Evolutionary conservation across 2,113 vertebrate species (phyloP), one percentile per base, ranked within the genome.

Genomic region (Syrrhaptes paradoxus): DNA sequence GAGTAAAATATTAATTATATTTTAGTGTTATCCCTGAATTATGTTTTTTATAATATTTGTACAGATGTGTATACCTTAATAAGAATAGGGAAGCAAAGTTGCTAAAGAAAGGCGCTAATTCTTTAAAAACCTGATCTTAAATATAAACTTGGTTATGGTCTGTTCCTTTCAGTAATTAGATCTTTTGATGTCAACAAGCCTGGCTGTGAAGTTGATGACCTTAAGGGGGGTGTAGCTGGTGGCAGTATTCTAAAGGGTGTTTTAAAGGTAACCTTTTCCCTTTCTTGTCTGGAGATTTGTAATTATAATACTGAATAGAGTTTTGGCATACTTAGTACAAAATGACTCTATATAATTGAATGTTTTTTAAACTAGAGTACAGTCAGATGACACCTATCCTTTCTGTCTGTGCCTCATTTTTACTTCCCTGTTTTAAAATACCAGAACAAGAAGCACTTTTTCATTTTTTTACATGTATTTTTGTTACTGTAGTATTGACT

Each of bases 101-200:
- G 12, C 34, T 90, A 19, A 88, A 89, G 24, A 65, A 29, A 70
- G 52, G 22, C 25, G 38, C 12, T n/a, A 29, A 26, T 74, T 58
- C 11, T 87, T 86, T 74, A 26, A 71, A 76, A 95, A 32, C 7
- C 3, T 58, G 17, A 29, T 71, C 13, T 32, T 88, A 59, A 92
- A 51, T 84, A 43, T 48, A 83, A 81, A 71, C 29, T 20, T 89
- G 34, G 6, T 79, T 72, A n/a, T 41, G 55, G 16, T 96, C 9
- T 96, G 11, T 94, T 59, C 43, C 93, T 89, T 94, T 93, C 96
- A 99, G 99, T 99, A 90, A 99, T 99, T 97, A 98, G 99, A 80
- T 99, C 99, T 45, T 99, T 99, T 96, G 99, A 99, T 92, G 99
- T 99, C 81, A 99, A 99, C 97, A 99, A 99, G 89, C 99, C 99